phyloP scores from a whole-genome alignment of 2,113 vertebrate species.

The Orcinus orca region DNA sequence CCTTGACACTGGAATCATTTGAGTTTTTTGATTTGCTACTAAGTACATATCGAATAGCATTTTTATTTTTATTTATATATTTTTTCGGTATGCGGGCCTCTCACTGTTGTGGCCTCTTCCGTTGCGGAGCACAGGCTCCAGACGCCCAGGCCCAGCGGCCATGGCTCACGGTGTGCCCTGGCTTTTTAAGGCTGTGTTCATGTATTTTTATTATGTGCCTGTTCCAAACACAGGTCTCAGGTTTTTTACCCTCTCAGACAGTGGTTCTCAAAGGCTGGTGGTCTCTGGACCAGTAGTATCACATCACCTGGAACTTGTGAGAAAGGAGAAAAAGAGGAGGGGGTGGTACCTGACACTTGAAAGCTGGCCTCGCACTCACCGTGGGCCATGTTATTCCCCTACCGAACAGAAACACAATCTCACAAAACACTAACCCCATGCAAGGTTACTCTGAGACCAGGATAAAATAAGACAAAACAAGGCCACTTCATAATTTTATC shows the following conservation, averaged over 20 bases:
- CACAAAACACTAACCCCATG: not conserved
- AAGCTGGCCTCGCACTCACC: not conserved
- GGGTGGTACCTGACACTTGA: not conserved
- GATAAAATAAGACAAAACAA: slow-evolving; percentile 52
- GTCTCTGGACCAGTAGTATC: not conserved
- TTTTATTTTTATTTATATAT: too few relatives aligned
- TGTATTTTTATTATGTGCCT: not conserved
- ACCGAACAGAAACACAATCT: not conserved
- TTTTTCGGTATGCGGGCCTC: too few relatives aligned
- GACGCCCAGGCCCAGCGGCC: too few relatives aligned
- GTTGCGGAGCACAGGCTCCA: too few relatives aligned
- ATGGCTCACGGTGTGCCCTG: not conserved
- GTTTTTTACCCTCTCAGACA: not conserved
- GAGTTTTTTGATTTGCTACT: too few relatives aligned
- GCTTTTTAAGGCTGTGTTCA: not conserved
- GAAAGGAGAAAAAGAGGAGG: not conserved
- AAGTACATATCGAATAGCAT: too few relatives aligned
- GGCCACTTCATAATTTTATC: slow-evolving; percentile 37
- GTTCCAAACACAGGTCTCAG: not conserved
- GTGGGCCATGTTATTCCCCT: not conserved
- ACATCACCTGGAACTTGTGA: not conserved
- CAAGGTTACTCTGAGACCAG: not conserved
- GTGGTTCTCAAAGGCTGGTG: not conserved
- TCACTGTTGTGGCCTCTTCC: too few relatives aligned
- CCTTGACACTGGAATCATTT: too few relatives aligned